Evolutionary conservation across 2,888 invertebrate genomes (phyloP).

Genomic region (Leucophenga maculata): DNA sequence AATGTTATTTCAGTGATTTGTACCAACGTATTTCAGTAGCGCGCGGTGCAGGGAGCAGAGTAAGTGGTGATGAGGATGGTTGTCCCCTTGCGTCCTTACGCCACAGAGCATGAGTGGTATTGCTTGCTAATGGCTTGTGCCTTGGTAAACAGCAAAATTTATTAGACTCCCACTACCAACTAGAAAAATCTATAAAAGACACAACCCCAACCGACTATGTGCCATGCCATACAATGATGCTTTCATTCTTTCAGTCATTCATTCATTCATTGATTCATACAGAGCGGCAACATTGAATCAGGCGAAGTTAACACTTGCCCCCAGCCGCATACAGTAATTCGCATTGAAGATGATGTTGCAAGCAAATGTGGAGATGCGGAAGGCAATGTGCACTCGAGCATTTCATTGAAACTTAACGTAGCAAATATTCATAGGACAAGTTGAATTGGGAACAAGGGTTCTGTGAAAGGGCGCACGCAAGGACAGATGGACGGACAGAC

Average conservation of each 20-base stretch:
- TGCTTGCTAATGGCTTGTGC: constrained; percentile 68
- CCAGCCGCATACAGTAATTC: constrained; percentile 41
- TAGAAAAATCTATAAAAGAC: no score
- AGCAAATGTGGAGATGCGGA: no score
- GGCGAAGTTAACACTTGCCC: constrained; percentile 65
- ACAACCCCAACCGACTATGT: not conserved
- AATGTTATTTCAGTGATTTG: constrained; percentile 67
- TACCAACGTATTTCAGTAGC: constrained; percentile 44
- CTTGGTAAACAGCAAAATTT: constrained; percentile 65
- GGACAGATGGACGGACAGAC: not conserved
- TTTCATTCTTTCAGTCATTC: not conserved
- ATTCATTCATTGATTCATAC: constrained; percentile 31
- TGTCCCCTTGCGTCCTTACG: not conserved
- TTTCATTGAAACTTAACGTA: constrained; percentile 52
- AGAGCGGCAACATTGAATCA: constrained; percentile 12
- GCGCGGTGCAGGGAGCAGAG: no score
- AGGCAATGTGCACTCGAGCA: constrained; percentile 51
- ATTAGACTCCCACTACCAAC: constrained; percentile 46
- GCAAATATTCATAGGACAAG: constrained; percentile 39
- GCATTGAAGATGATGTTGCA: no score
- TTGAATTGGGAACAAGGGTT: constrained; percentile 17
- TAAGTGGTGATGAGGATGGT: no score
- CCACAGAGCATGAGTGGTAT: constrained; percentile 52
- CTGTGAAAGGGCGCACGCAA: not conserved
- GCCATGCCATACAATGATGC: not conserved